Evolutionary conservation across 2,113 vertebrate genomes (phyloP).

Genomic region (Thunnus thynnus): DNA sequence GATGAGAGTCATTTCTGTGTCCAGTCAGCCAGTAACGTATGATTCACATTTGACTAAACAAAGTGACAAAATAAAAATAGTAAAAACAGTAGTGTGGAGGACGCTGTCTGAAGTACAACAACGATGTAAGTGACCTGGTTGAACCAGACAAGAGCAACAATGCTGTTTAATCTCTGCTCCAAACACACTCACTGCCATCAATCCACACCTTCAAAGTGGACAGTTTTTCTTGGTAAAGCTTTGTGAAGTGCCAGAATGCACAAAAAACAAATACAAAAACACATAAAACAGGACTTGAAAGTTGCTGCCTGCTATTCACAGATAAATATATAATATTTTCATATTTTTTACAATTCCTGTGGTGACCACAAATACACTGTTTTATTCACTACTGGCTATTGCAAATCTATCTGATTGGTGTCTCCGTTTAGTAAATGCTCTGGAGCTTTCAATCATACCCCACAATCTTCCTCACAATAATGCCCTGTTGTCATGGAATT

Average conservation of each 20-base stretch:
- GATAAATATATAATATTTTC: no score
- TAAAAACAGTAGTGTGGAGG: background rate
- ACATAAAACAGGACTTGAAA: no score
- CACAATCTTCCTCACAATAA: no score
- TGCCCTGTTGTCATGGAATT: no score
- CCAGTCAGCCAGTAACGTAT: background rate
- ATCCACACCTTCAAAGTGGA: constrained; percentile 17
- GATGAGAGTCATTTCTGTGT: background rate
- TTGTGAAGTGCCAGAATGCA: background rate
- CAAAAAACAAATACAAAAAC: no score
- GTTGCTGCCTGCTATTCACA: no score
- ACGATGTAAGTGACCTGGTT: background rate
- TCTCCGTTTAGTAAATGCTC: no score
- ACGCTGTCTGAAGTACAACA: background rate
- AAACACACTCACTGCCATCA: background rate
- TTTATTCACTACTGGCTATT: no score
- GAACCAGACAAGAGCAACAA: constrained; percentile 13
- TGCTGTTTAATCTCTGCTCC: background rate
- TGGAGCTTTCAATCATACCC: no score
- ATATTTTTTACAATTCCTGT: no score
- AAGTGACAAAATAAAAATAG: background rate
- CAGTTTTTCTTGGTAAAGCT: background rate
- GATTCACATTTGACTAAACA: background rate
- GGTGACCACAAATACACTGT: no score
- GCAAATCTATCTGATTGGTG: no score